A percentile compares a stretch with the other conserved stretches of the same genome.
Evolutionary conservation across 2,888 invertebrate genomes (phyloP).

Genomic region (Hartigia nigra): DNA sequence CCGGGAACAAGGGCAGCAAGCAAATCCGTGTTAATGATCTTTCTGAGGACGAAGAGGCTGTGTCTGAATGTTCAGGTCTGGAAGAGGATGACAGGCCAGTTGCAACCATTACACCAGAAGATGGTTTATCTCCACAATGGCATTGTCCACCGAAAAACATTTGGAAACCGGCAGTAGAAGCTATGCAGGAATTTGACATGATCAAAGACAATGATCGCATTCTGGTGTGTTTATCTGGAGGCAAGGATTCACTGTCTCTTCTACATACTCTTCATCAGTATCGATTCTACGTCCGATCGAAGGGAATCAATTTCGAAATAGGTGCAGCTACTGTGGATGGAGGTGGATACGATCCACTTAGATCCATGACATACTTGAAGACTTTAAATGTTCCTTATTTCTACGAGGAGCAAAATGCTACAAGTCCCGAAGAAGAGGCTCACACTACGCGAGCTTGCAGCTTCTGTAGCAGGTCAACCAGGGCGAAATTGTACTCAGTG

Average conservation of each 20-base stretch:
- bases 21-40: constrained; percentile 43
- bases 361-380: constrained; percentile 71
- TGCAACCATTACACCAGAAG: constrained; percentile 42
- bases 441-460: constrained; percentile 67
- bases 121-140: constrained; percentile 69
- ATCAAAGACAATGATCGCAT: constrained; percentile 84
- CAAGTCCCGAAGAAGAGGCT: constrained; percentile 75
- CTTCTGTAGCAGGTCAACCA: constrained; percentile 78
- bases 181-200: constrained; percentile 86
- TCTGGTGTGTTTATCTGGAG: constrained; percentile 86
- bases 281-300: constrained; percentile 79
- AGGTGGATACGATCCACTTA: constrained; percentile 72
- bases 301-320: constrained; percentile 80
- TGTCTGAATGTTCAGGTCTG: constrained; percentile 29
- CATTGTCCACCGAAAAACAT: constrained; percentile 82
- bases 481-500: constrained; percentile 80
- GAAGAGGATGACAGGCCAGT: constrained; percentile 40
- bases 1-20: not conserved
- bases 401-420: constrained; percentile 74
- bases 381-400: constrained; percentile 71
- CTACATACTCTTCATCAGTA: constrained; percentile 88
- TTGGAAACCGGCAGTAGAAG: constrained; percentile 85
- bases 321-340: constrained; percentile 84
- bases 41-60: constrained; percentile 57
- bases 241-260: constrained; percentile 85